These are phyloP conservation scores for Ormyrus thymus DNA, from an alignment of 2,888 invertebrate species.

Conservation along the genomic window DNA sequence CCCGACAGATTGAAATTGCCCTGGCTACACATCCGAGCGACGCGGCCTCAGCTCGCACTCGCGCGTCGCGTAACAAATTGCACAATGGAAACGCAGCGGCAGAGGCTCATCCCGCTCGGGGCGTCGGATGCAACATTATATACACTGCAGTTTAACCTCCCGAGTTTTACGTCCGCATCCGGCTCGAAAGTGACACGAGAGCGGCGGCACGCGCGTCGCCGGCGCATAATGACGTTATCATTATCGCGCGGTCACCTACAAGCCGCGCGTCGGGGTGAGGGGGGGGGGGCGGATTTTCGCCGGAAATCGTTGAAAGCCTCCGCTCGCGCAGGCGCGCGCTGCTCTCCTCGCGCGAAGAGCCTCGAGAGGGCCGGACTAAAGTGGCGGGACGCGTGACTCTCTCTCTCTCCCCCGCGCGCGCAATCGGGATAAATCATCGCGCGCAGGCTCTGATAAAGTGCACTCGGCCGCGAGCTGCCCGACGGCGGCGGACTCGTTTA, in stretches of 20 bases:
- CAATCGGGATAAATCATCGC: conserved; percentile 34
- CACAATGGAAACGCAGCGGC: no score
- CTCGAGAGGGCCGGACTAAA: conserved; percentile 68
- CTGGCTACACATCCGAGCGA: no score
- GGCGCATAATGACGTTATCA: conserved; percentile 13
- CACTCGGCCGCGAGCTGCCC: conserved; percentile 56
- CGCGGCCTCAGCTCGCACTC: no score
- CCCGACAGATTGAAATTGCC: no score
- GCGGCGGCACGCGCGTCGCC: background rate
- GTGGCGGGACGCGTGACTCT: conserved; percentile 74
- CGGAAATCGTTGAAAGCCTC: conserved; percentile 72
- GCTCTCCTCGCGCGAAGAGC: conserved; percentile 4
- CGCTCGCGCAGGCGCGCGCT: background rate
- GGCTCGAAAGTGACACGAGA: no score
- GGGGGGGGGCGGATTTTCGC: conserved; percentile 38
- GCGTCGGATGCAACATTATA: no score
- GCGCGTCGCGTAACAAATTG: no score
- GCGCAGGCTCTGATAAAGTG: conserved; percentile 57
- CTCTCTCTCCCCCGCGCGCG: conserved; percentile 58
- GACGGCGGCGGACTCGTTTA: conserved; percentile 39
- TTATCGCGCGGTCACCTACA: background rate
- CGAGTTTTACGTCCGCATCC: no score
- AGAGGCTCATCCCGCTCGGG: no score
- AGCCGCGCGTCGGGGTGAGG: no score
- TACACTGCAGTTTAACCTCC: no score